Conservation (phyloP, 2,113 vertebrate species). For the Gasterosteus aculeatus region DNA sequence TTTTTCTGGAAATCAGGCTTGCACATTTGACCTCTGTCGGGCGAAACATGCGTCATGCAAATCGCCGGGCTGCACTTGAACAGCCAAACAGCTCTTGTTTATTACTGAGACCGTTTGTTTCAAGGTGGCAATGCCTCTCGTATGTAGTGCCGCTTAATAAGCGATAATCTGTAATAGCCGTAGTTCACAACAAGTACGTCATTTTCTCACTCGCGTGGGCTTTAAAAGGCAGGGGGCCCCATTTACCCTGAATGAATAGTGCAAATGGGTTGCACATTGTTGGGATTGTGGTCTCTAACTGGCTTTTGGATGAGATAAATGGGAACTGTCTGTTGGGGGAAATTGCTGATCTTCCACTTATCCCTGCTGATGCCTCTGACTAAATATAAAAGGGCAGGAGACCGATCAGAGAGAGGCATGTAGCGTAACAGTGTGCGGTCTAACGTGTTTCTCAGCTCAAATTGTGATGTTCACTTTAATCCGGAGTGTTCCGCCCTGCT, state of each 20-base stretch:
- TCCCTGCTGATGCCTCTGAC: constrained; percentile 28
- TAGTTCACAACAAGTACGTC: constrained; percentile 30
- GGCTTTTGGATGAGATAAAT: constrained; percentile 43
- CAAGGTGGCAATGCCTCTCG: neutral
- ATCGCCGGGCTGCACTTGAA: constrained; percentile 3
- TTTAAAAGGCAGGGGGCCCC: constrained; percentile 28
- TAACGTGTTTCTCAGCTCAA: constrained; percentile 48
- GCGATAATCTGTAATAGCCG: constrained; percentile 46
- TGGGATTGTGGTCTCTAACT: constrained; percentile 30
- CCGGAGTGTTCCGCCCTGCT: constrained; percentile 21
- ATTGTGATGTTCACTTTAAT: constrained; percentile 44
- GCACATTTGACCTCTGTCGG: constrained; percentile 11
- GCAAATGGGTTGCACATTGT: constrained; percentile 30
- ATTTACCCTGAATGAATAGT: constrained; percentile 29
- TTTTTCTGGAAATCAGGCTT: constrained; percentile 1
- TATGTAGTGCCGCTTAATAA: constrained; percentile 51
- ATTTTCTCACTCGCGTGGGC: constrained; percentile 44
- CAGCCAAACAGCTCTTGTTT: neutral
- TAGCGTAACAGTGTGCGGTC: constrained; percentile 52
- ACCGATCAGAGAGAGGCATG: constrained; percentile 57
- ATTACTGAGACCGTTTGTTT: constrained; percentile 18
- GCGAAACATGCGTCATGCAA: neutral
- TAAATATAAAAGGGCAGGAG: constrained; percentile 64
- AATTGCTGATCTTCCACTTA: constrained; percentile 55
- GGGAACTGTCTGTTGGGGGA: constrained; percentile 41